These are phyloP conservation scores for human (Homo sapiens) DNA, from an alignment of 2,113 vertebrate genomes.

Conservation along the genomic window GRCh38 chr2:29657501-29658000, in stretches of 20 bases:
- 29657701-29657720: slow-evolving; percentile 45
- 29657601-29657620: background rate
- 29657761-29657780: slow-evolving; percentile 70
- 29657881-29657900: slow-evolving; percentile 68
- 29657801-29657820: slow-evolving; percentile 78
- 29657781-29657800: slow-evolving; percentile 41
- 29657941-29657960: slow-evolving; percentile 57
- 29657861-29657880: slow-evolving; percentile 71
- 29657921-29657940: slow-evolving; percentile 72
- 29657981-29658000: background rate
- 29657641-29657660: slow-evolving; percentile 51
- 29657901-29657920: slow-evolving; percentile 69
- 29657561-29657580: background rate
- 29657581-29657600: background rate
- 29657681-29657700: background rate
- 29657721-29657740: slow-evolving; percentile 51
- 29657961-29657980: slow-evolving; percentile 71
- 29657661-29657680: slow-evolving; percentile 32
- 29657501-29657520: background rate
- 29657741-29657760: slow-evolving; percentile 49
- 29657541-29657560: background rate
- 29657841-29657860: slow-evolving; percentile 68
- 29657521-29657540: background rate
- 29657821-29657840: slow-evolving; percentile 66
- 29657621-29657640: background rate